Base-by-base conservation (phyloP, 1,140 invertebrate genomes). In the Ericerus pela region DNA sequence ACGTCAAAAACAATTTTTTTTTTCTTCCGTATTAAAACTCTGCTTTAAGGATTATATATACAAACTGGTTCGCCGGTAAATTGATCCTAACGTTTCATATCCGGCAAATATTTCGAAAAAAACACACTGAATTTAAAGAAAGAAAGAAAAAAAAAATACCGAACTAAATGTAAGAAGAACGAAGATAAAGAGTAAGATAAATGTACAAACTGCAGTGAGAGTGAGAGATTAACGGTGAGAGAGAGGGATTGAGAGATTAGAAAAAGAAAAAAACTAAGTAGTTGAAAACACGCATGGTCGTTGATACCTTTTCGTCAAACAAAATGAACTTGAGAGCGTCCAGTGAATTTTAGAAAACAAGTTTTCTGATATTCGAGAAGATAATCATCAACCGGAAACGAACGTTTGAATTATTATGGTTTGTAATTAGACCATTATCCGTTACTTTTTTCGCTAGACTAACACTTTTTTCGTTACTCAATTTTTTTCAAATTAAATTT, bases 11-110 rank as follows among this genome's bases (percentile, higher is more conserved):
- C 26, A 47, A 24, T 16, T 14, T n/a, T n/a, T n/a, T n/a, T n/a
- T n/a, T n/a, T n/a, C n/a, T n/a, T n/a, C n/a, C n/a, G n/a, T n/a
- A n/a, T 22, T 47, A 47, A 10, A 33, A 33, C 10, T 47, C 41
- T 8, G 11, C 14, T 6, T 38, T 14, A 6, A 38, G 36, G 36
- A 38, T 38, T 38, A 38, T 47, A 47, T 47, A n/a, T n/a, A n/a
- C n/a, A 47, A 47, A 47, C 41, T 47, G 41, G 41, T 47, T 47
- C 41, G 41, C 18, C 26, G 41, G 41, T 47, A 47, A 47, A 47
- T 47, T 47, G 41, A 47, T 47, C 41, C 16, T 47, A 47, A 47
- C 41, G 41, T 47, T 47, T 47, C 41, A 47, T 47, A 47, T 47
- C 41, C 41, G 41, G 41, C 41, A 24, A 24, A 47, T 24, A 14